Evolutionary conservation across 2,113 vertebrate genomes (phyloP).

Genomic region (Periophthalmus modestus): DNA sequence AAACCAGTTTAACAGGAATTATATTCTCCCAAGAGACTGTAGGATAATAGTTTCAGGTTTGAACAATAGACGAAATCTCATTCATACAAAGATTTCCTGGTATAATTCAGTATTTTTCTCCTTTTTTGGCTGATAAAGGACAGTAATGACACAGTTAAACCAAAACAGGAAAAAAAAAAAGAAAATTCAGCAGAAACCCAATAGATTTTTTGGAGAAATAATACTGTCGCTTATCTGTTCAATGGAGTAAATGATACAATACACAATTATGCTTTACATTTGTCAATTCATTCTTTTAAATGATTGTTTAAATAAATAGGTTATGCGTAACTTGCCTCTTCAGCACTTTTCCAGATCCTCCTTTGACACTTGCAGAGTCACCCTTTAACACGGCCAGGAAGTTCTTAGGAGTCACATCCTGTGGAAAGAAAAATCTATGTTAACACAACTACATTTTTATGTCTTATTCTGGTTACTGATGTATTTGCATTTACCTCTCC

Average conservation of each 20-base stretch:
- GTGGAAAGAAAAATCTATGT: slow-evolving; percentile 1
- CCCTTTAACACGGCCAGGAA: slow-evolving; percentile 93
- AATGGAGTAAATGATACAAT: too few species aligned
- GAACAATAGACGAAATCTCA: neutral
- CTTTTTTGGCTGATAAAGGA: too few species aligned
- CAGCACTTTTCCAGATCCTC: slow-evolving; percentile 92
- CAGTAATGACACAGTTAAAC: too few species aligned
- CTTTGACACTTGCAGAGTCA: slow-evolving; percentile 79
- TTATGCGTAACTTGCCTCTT: slow-evolving; percentile 78
- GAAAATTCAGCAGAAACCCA: too few species aligned
- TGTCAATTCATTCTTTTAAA: too few species aligned
- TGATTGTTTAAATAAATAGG: too few species aligned
- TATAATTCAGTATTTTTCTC: neutral
- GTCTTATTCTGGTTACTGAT: neutral
- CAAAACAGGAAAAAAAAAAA: too few species aligned
- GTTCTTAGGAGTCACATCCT: slow-evolving; percentile 91
- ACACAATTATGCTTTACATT: too few species aligned
- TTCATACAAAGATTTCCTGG: neutral
- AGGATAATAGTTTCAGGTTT: neutral
- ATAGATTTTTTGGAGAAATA: too few species aligned
- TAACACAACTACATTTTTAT: neutral
- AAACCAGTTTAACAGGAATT: neutral
- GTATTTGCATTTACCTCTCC: slow-evolving; percentile 76
- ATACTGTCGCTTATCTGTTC: too few species aligned
- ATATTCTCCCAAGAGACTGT: neutral